Percentiles rank a stretch among this genome's conserved stretches.
Conservation (phyloP, 2,888 invertebrate species). For the Drosophila emarginata region DNA sequence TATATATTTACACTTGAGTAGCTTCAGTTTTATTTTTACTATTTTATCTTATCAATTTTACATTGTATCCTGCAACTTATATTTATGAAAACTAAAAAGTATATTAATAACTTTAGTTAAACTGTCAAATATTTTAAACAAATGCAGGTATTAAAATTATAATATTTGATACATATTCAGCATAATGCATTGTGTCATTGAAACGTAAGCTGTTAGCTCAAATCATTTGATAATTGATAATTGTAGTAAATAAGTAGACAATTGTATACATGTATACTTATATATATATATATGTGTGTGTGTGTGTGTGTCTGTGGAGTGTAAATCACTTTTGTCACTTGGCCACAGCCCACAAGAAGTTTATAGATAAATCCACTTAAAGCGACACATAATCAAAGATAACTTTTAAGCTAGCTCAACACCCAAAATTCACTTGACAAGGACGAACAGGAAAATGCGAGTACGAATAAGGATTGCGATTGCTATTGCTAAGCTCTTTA, state of each 20-base stretch:
- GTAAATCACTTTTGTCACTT: slow-evolving; percentile 59
- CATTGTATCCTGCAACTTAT: no score
- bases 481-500: slow-evolving; percentile 18
- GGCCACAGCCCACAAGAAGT: slow-evolving; percentile 49
- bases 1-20: no score
- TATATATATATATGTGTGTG: background rate
- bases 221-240: background rate
- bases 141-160: background rate
- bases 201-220: background rate
- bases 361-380: slow-evolving; percentile 65
- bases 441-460: slow-evolving; percentile 17
- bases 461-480: slow-evolving; percentile 23
- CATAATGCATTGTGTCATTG: background rate
- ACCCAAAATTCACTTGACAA: slow-evolving; percentile 44
- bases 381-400: slow-evolving; percentile 67
- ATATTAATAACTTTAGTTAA: no score
- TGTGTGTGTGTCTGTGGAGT: slow-evolving; percentile 8
- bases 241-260: background rate
- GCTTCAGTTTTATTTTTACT: no score
- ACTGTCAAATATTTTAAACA: no score
- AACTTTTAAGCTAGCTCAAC: slow-evolving; percentile 59
- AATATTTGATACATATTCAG: background rate
- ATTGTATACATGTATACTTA: background rate
- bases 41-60: no score
- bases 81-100: no score